Evolutionary conservation across 2,113 vertebrate genomes (phyloP).

Genomic region (Taurulus bubalis): DNA sequence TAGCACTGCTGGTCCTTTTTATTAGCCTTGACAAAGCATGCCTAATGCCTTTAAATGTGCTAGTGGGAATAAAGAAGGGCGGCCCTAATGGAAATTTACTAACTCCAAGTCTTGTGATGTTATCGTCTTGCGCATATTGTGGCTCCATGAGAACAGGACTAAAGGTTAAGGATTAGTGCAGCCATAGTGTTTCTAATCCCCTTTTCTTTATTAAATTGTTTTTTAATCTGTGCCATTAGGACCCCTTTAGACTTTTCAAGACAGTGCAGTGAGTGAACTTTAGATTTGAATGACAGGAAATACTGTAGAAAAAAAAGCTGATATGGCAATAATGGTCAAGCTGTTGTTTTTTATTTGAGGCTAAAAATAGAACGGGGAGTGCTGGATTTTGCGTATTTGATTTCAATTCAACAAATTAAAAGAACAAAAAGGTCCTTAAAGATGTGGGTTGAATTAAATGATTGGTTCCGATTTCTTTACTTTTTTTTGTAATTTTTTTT

Average conservation of each 20-base stretch:
- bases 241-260: constrained; percentile 63
- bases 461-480: not conserved
- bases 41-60: constrained; percentile 81
- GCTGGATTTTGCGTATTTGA: constrained; percentile 13
- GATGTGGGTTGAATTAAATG: constrained; percentile 20
- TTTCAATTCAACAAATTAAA: constrained; percentile 16
- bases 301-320: constrained; percentile 53
- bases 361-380: constrained; percentile 37
- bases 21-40: constrained; percentile 78
- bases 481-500: constrained; percentile 1
- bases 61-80: constrained; percentile 77
- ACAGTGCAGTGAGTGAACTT: constrained; percentile 63
- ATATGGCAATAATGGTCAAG: constrained; percentile 24
- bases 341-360: constrained; percentile 3
- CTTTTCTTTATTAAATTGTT: constrained; percentile 81
- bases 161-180: constrained; percentile 82
- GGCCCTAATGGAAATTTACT: constrained; percentile 78
- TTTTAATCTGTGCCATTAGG: constrained; percentile 79
- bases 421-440: not conserved
- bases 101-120: constrained; percentile 72
- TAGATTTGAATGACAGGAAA: constrained; percentile 70
- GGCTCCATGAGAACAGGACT: constrained; percentile 76
- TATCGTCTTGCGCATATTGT: constrained; percentile 77
- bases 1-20: constrained; percentile 68
- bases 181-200: constrained; percentile 78